Evolutionary conservation across 1,140 invertebrate genomes (phyloP).

Genomic region (Aphidius ervi): DNA sequence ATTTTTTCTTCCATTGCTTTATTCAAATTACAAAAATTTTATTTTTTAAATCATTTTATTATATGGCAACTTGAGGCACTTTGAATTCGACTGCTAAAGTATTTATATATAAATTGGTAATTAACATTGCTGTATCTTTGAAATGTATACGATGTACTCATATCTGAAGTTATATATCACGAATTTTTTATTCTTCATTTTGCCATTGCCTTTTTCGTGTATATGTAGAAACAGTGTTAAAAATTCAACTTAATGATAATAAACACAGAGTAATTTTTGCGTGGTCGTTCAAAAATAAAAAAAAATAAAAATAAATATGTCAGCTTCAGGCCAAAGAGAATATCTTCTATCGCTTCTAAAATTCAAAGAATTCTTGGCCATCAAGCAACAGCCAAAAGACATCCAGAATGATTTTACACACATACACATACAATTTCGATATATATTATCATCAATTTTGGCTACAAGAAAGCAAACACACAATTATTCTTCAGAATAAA

Average conservation of each 20-base stretch:
- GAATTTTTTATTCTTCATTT: too few relatives aligned
- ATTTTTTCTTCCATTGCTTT: too few relatives aligned
- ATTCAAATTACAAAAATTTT: too few relatives aligned
- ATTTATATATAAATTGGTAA: too few relatives aligned
- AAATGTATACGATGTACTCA: too few relatives aligned
- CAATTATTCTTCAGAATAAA: not conserved
- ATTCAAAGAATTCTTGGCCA: slow-evolving; percentile 11
- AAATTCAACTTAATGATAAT: not conserved
- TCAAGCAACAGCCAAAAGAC: not conserved
- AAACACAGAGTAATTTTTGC: slow-evolving; percentile 5
- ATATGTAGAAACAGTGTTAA: too few relatives aligned
- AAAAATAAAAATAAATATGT: slow-evolving; percentile 1
- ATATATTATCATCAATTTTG: not conserved
- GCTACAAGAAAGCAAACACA: not conserved
- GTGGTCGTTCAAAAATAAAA: slow-evolving; percentile 1
- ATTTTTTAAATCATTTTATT: too few relatives aligned
- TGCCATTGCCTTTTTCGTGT: too few relatives aligned
- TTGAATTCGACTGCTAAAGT: too few relatives aligned
- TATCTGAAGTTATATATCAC: too few relatives aligned
- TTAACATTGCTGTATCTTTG: too few relatives aligned
- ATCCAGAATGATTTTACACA: not conserved
- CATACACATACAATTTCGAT: not conserved
- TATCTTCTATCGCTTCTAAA: not conserved
- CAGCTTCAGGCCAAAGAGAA: slow-evolving; percentile 11
- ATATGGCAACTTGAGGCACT: too few relatives aligned